phyloP scores from a whole-genome alignment of 1,140 invertebrate species.

The Phenacoccus solenopsis region DNA sequence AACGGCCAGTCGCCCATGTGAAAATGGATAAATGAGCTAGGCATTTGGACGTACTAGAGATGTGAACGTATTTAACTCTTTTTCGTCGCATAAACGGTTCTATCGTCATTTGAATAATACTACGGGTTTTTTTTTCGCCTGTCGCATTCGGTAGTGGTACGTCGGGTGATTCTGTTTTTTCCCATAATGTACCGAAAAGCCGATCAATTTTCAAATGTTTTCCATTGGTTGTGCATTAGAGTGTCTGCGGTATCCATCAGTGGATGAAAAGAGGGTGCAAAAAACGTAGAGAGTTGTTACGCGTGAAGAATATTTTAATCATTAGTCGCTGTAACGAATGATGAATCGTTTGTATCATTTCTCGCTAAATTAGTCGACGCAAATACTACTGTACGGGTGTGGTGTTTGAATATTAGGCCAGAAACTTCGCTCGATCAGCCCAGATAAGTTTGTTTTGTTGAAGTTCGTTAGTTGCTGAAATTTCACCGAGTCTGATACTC shows the following conservation, averaged over 20 bases:
- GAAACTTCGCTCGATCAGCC: too few species aligned
- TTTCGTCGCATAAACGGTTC: background rate
- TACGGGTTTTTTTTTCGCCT: background rate
- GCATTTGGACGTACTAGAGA: background rate
- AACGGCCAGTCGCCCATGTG: background rate
- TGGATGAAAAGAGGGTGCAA: too few species aligned
- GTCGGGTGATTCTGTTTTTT: background rate
- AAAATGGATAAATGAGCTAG: constrained; percentile 1
- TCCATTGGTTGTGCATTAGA: background rate
- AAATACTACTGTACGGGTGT: too few species aligned
- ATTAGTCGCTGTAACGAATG: background rate
- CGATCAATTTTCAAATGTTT: background rate
- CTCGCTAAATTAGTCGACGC: too few species aligned
- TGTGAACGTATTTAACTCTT: background rate
- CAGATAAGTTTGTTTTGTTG: too few species aligned
- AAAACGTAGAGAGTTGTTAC: background rate
- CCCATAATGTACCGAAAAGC: background rate
- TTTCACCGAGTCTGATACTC: too few species aligned
- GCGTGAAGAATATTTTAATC: background rate
- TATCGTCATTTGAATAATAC: background rate
- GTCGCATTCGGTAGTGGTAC: background rate
- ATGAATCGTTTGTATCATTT: too few species aligned
- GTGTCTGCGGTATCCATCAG: too few species aligned
- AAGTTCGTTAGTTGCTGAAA: too few species aligned
- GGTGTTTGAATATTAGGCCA: too few species aligned